Evolutionary conservation across 1,140 invertebrate genomes (phyloP), one percentile per base, ranked within the genome.

Genomic region (Schlechtendalia chinensis): DNA sequence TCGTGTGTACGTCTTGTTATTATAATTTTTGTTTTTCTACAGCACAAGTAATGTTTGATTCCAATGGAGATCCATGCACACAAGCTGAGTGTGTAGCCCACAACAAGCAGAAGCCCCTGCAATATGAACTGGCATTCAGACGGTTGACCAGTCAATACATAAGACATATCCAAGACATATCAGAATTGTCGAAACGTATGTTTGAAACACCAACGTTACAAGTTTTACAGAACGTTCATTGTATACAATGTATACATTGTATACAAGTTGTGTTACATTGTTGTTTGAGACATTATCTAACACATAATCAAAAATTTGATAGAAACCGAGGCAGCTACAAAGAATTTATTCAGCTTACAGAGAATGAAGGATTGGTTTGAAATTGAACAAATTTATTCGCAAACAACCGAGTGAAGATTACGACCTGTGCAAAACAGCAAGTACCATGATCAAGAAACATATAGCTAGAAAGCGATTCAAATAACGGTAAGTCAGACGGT

Each of bases 351-450:
- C 87, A 95, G 96, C 0, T 98, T 96, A 5, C 92, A 98, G 86
- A 87, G 96, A 82, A 98, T 99, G 95, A 98, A 98, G 87, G 96
- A 97, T 87, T 97, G 95, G 95, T 91, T 92, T 84, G 94, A 96
- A 85, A 91, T 96, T 56, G 84, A 93, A 2, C 90, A 88, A 61
- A 86, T 90, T 24, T 98, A 98, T 87, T 93, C 98, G 87, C 97
- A 94, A 85, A 98, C 83, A 95, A 94, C 87, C 95, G 84, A 96
- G 93, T 5, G 98, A 99, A 88, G 91, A 92, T 45, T 92, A 95
- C 0, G 95, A 98, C 84, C 92, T 97, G 83, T 93, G 14, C 89
- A 96, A 83, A 97, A 97, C 88, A 91, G 98, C 0, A 96, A 92
- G 84, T 99, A 95, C 88, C 98, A 99, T 91, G 67, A 85, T 98